Evolutionary conservation across 2,888 invertebrate genomes (phyloP), one percentile per base, ranked within the genome.

Genomic region (Rhorus exstirpatorius): DNA sequence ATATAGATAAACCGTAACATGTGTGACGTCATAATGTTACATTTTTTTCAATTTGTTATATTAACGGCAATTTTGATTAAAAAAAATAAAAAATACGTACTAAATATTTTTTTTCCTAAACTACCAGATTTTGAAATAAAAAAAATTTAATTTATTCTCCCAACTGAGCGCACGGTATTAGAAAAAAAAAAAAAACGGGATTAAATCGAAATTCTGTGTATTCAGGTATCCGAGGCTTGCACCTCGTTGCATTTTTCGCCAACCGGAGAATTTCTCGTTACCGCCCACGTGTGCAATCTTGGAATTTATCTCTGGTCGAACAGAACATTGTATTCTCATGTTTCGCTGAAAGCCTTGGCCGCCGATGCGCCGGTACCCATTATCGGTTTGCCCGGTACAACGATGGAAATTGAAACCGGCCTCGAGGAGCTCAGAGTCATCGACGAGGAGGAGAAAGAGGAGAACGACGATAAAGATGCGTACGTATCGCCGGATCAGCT

Each of bases 271-370:
- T 97, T 96, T 90, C 93, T 99, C 81, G 98, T 97, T 0, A 98
- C 99, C 0, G 95, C 97, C 0, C 99, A 99, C 89, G 96, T 97
- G 0, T 97, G 97, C 83, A 96, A 97, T 89, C 93, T 98, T 19
- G 99, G 99, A 0, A 95, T 99, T 71, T 98, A 97, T 91, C 94
- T 99, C 41, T 99, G 99, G 99, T 96, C 97, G 0, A 99, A 99
- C 93, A 96, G 96, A 89, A 96, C 97, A 0, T 93, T 99, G 0
- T 99, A 97, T 92, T 94, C 96, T 68, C 96, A 96, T 89, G 94
- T 98, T 31, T 96, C 97, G 35, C 94, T 99, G 12, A 96, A 96
- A 88, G 96, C 97, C 3, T 75, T 93, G 7, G 93, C 94, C 71
- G 93, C 94, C 51, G 93, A 91, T 10, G 93, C 94, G 8, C 93